Evolutionary conservation across 2,888 invertebrate genomes (phyloP), one percentile per base, ranked within the genome.

Genomic region (Terebella lapidaria): DNA sequence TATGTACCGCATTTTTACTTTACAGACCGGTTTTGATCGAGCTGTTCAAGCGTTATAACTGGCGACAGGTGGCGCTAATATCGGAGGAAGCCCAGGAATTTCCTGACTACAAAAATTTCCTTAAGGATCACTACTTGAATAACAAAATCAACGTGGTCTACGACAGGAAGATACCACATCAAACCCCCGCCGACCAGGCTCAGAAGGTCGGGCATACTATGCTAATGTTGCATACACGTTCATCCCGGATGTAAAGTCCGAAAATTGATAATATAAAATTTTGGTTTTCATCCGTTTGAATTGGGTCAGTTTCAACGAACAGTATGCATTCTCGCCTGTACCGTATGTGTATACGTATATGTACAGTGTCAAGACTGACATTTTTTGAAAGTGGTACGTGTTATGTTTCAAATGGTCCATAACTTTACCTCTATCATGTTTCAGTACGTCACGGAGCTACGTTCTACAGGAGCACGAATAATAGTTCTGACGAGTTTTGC

Each of bases 31-130:
- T 49, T 5, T 49, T n/a, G 18, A 49, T 49, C 5, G 49, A 49
- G 49, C 5, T 65, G 3, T 63, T 67, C 52, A 79, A 86, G 65
- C 70, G 75, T 28, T 76, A 88, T 29, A 84, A 84, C 0, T 92
- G 91, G 90, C 84, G 81, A 45, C 84, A 89, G 47, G 84, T 91
- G 0, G 89, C 89, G 0, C 86, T 90, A 0, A 75, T 92, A 22
- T 89, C 90, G 0, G 90, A 91, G 76, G 89, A 89, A 70, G 89
- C 89, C 0, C 88, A 89, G 73, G 89, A 88, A 72, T 89, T 89
- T 67, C 87, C 89, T 0, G 89, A 89, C 70, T 90, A 89, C 71
- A 86, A 90, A 61, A 85, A 88, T 0, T 84, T 86, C 56, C 85
- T 90, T 82, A 87, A 89, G 72, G 85, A 86, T 54, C 80, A 85